Evolutionary conservation across 2,797 vertebrate genomes (phyloP), one percentile per base, ranked within the genome.

Genomic region (Chrysolophus pictus): DNA sequence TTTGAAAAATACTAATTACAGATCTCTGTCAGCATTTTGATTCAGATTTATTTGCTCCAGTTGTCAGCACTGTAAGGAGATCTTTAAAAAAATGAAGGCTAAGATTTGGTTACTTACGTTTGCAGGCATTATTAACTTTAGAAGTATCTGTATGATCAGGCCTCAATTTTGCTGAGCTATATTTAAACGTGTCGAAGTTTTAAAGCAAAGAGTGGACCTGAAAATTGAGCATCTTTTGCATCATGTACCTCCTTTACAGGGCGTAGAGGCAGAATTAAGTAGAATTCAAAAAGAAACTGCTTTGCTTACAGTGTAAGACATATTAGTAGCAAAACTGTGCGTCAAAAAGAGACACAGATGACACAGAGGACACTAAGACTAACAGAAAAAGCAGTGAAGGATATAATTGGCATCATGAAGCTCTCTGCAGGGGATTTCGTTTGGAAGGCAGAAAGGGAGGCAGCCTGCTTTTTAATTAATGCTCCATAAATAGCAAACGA

Each of bases 291-390:
- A 90, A 84, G 73, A 88, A 91, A 94, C 47, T 93, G 95, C 91
- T 97, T 97, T 97, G 95, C 94, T 98, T 92, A 95, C 90, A 97
- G 97, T 60, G 95, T 94, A 93, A 96, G 94, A 81, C 91, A 21
- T 94, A 97, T 98, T 98, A 98, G 97, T 96, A 97, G 97, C 94
- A 96, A 79, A 96, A 97, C 80, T 72, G 94, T 92, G 97, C 91
- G 59, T 78, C 96, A 94, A 94, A 90, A 46, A 63, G 91, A 94
- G 96, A 84, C 31, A 53, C 39, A 94, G 91, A 88, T 90, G 81
- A 94, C n/a, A 97, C 84, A 93, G 65, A 94, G 78, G 71, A 97
- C 96, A 75, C 64, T 69, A 67, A 84, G 79, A 88, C 74, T 96
- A 74, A 92, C 95, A 93, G 92, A 83, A 95, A 95, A 91, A 97